Percentiles rank a stretch among this genome's conserved stretches.
Conservation (phyloP, 2,888 invertebrate genomes). For the Falcaria lacertinaria region DNA sequence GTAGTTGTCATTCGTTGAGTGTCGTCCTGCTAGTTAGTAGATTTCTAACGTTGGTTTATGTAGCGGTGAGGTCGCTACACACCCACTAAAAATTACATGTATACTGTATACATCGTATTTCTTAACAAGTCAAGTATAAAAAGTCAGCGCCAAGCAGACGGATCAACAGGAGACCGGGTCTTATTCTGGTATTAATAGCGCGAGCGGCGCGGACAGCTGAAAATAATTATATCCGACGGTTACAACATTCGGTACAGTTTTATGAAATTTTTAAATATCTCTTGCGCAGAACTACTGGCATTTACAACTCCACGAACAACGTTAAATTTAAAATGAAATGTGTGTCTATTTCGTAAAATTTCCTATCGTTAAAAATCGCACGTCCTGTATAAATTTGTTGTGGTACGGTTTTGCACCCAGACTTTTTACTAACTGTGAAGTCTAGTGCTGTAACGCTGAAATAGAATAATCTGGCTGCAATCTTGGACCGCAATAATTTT, state of each 20-base stretch:
- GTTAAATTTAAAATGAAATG: not conserved
- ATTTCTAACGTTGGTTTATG: too few species aligned
- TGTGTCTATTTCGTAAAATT: not conserved
- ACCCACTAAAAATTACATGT: too few species aligned
- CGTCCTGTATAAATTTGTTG: not conserved
- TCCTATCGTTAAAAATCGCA: not conserved
- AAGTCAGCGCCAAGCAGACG: not conserved
- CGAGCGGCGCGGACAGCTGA: constrained; percentile 24
- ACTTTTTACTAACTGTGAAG: not conserved
- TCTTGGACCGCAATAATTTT: too few species aligned
- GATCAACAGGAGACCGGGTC: not conserved
- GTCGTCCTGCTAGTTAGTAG: too few species aligned
- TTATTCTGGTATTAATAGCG: constrained; percentile 8
- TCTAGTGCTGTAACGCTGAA: not conserved
- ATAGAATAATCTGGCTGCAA: not conserved
- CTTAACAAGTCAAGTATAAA: not conserved
- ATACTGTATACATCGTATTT: too few species aligned
- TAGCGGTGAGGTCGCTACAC: too few species aligned
- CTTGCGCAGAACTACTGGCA: not conserved
- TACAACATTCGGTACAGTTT: constrained; percentile 19
- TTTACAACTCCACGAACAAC: not conserved
- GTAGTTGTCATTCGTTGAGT: too few species aligned
- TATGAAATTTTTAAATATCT: constrained; percentile 8
- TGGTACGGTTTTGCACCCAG: not conserved
- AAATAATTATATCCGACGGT: constrained; percentile 22